phyloP scores from a whole-genome alignment of 2,797 vertebrate genomes.

The Sebastes oblongus region DNA sequence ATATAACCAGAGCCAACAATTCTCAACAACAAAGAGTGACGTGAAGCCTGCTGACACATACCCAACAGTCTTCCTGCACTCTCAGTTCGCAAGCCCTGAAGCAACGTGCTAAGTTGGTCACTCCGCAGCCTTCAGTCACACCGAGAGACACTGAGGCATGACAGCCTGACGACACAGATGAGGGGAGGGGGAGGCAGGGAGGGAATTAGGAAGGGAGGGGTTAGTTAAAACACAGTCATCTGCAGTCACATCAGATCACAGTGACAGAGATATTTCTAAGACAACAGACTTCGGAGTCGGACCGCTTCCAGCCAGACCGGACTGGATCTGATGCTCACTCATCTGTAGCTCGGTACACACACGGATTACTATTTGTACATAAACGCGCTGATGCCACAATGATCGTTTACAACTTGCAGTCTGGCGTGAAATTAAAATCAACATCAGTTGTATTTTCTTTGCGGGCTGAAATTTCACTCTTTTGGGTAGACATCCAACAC shows the following conservation, averaged over 20 bases:
- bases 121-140: constrained; percentile 62
- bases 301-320: constrained; percentile 21
- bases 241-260: constrained; percentile 57
- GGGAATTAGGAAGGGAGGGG: constrained; percentile 12
- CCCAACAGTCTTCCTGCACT: constrained; percentile 26
- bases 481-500: neutral
- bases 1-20: neutral
- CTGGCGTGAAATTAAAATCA: neutral
- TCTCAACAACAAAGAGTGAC: constrained; percentile 2
- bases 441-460: neutral
- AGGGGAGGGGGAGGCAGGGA: constrained; percentile 14
- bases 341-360: constrained; percentile 1
- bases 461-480: neutral
- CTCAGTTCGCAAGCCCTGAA: constrained; percentile 43
- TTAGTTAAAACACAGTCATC: constrained; percentile 49
- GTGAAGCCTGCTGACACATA: constrained; percentile 28
- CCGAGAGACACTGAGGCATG: constrained; percentile 34
- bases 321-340: neutral
- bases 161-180: constrained; percentile 55
- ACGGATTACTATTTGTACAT: neutral
- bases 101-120: constrained; percentile 61
- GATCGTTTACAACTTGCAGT: neutral
- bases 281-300: constrained; percentile 20
- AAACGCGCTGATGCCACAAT: neutral
- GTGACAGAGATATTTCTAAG: constrained; percentile 39